Conservation (phyloP, 2,113 vertebrate genomes). For the Nipponia nippon region DNA sequence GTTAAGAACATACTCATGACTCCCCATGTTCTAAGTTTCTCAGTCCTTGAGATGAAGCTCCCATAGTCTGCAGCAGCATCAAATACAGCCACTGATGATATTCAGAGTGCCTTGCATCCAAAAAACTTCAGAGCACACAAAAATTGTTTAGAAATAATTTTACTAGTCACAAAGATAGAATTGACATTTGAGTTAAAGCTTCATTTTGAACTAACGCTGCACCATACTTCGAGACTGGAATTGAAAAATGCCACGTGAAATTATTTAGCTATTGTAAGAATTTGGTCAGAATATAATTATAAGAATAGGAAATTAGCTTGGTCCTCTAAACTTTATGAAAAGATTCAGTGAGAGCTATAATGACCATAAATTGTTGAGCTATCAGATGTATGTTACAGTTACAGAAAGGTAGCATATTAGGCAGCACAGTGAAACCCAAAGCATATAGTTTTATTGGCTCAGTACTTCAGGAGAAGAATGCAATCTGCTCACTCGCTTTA, state of each 20-base stretch:
- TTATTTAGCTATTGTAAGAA: not conserved
- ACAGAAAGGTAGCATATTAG: not conserved
- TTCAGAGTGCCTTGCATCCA: not conserved
- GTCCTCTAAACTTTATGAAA: not conserved
- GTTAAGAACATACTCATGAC: not conserved
- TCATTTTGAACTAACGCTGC: not conserved
- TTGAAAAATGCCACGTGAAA: not conserved
- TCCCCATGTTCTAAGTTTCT: not conserved
- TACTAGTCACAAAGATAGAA: constrained; percentile 10
- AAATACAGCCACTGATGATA: not conserved
- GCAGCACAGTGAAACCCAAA: not conserved
- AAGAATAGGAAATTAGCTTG: not conserved
- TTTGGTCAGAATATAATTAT: not conserved
- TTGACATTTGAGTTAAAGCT: constrained; percentile 24
- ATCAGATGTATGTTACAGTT: not conserved
- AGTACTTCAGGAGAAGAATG: not conserved
- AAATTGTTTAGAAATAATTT: constrained; percentile 18
- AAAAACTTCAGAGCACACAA: not conserved
- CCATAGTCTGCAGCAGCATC: not conserved
- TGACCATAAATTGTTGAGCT: not conserved
- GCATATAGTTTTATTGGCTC: not conserved
- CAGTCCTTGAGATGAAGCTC: not conserved
- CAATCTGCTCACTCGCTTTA: not conserved
- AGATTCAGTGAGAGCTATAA: not conserved
- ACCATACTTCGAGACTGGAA: not conserved